Percentiles rank a stretch among this genome's conserved stretches.
Evolutionary conservation across 1,140 invertebrate species (phyloP).

Genomic region (Eriocheir sinensis): DNA sequence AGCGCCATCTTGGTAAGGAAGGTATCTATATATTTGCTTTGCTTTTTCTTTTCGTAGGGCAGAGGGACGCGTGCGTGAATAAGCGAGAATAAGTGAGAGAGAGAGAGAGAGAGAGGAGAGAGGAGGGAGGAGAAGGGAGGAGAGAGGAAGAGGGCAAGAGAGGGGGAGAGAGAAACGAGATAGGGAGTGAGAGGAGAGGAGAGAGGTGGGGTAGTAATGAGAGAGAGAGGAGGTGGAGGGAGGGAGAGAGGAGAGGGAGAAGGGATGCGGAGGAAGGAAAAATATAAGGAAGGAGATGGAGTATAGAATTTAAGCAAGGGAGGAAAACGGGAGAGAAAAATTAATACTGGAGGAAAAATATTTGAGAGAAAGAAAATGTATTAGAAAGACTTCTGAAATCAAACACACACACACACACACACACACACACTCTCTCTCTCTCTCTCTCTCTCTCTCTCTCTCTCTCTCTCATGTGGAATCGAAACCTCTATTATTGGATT

Average conservation of each 20-base stretch:
- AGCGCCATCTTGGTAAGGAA: too few relatives aligned
- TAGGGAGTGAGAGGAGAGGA: not conserved
- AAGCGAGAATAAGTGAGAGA: not conserved
- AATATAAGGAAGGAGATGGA: not conserved
- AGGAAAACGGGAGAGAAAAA: slow-evolving; percentile 2
- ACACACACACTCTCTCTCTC: too few relatives aligned
- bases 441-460: slow-evolving; percentile 6
- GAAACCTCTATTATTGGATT: not conserved
- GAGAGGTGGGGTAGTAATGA: not conserved
- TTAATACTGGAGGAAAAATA: too few relatives aligned
- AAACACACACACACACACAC: too few relatives aligned
- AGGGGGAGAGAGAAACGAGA: not conserved
- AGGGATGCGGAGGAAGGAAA: too few relatives aligned
- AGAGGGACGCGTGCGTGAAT: not conserved
- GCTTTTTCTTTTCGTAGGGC: too few relatives aligned
- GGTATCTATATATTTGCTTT: too few relatives aligned
- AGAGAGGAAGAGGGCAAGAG: too few relatives aligned
- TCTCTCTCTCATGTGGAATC: slow-evolving; percentile 32
- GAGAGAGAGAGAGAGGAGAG: not conserved
- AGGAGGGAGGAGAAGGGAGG: too few relatives aligned
- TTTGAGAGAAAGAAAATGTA: too few relatives aligned
- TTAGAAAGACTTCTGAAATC: too few relatives aligned
- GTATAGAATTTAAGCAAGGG: not conserved
- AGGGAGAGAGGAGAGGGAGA: not conserved
- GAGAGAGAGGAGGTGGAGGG: not conserved